Conservation (phyloP, 2,113 vertebrate genomes). For the Chloropsis hardwickii region DNA sequence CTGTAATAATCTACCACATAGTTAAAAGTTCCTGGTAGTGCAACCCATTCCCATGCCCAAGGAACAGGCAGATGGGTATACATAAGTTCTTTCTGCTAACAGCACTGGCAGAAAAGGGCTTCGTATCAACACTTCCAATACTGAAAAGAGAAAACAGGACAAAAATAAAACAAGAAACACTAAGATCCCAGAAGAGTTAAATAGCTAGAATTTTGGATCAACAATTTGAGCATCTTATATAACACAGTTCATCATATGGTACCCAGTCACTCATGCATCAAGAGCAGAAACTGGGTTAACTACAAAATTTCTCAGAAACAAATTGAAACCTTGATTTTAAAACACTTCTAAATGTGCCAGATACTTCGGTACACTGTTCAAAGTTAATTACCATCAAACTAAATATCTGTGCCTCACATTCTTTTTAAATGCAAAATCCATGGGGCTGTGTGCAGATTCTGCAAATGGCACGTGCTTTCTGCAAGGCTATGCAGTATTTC, state of each 20-base stretch:
- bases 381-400: constrained; percentile 16
- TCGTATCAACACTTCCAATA: constrained; percentile 59
- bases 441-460: background rate
- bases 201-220: constrained; percentile 60
- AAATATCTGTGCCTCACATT: background rate
- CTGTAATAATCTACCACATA: background rate
- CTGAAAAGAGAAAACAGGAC: constrained; percentile 61
- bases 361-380: background rate
- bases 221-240: constrained; percentile 60
- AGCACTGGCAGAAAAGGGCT: constrained; percentile 51
- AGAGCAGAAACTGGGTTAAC: constrained; percentile 63
- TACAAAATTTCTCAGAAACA: constrained; percentile 53
- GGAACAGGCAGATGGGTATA: constrained; percentile 53
- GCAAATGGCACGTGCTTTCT: background rate
- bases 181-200: constrained; percentile 60
- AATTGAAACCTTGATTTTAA: constrained; percentile 45
- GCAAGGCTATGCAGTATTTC: background rate
- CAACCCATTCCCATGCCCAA: background rate
- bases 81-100: constrained; percentile 42
- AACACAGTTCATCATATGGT: constrained; percentile 61
- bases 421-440: background rate
- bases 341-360: constrained; percentile 45
- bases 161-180: constrained; percentile 64
- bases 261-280: constrained; percentile 50
- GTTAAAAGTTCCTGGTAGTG: background rate